Conservation (phyloP, 2,113 vertebrate genomes). For the Nematolebias whitei region DNA sequence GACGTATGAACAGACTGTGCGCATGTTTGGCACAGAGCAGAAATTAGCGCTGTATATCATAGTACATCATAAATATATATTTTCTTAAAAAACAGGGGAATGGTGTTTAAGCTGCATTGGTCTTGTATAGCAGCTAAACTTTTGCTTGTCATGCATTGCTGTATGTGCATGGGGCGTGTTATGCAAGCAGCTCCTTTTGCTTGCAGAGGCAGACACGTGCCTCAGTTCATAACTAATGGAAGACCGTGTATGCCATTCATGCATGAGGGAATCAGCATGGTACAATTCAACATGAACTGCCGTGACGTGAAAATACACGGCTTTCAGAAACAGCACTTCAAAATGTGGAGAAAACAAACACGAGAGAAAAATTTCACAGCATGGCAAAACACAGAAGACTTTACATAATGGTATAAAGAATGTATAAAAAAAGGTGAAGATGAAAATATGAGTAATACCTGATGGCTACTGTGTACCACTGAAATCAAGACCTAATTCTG, state of each 20-base stretch:
- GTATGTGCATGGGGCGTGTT: constrained; percentile 60
- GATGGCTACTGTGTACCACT: constrained; percentile 32
- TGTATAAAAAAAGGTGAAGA: background rate
- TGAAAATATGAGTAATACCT: constrained; percentile 20
- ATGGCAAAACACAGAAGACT: background rate
- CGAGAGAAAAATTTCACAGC: background rate
- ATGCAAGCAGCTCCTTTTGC: constrained; percentile 68
- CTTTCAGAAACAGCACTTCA: constrained; percentile 30
- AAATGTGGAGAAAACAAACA: background rate
- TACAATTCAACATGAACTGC: constrained; percentile 56
- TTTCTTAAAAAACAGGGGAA: background rate
- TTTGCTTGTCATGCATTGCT: constrained; percentile 29
- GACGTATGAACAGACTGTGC: background rate
- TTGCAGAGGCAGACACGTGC: constrained; percentile 69
- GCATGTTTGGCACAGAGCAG: constrained; percentile 1
- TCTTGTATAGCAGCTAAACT: constrained; percentile 27
- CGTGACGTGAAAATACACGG: constrained; percentile 39
- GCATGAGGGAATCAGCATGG: constrained; percentile 65
- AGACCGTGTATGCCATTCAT: constrained; percentile 69
- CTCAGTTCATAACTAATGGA: constrained; percentile 77
- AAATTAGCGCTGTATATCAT: background rate
- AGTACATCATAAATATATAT: too few relatives aligned
- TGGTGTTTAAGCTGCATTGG: constrained; percentile 12
- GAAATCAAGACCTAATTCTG: constrained; percentile 66
- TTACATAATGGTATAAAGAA: background rate